These are phyloP conservation scores for Nephotettix cincticeps DNA, from an alignment of 1,140 invertebrate species.

Conservation along the genomic window DNA sequence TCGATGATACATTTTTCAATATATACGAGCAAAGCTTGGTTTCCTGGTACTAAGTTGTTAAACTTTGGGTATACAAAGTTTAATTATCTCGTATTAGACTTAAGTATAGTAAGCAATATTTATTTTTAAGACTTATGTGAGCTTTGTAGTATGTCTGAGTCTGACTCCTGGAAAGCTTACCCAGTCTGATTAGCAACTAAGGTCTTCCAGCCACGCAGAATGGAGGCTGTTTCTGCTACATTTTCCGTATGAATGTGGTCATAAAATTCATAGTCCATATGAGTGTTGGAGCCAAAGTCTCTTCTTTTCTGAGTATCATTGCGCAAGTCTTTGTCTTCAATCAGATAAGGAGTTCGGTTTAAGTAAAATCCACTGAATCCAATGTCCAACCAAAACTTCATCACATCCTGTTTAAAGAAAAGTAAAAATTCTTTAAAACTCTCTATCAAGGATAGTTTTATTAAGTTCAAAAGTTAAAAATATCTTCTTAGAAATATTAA, in stretches of 20 bases:
- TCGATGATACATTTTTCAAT: too few relatives aligned
- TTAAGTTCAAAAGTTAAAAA: too few relatives aligned
- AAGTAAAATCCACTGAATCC: constrained; percentile 72
- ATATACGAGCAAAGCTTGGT: too few relatives aligned
- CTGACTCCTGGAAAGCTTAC: constrained; percentile 37
- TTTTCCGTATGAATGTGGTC: constrained; percentile 65
- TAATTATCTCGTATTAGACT: too few relatives aligned
- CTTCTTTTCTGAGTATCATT: constrained; percentile 42
- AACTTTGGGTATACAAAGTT: too few relatives aligned
- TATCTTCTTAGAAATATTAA: too few relatives aligned
- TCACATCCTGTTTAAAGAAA: constrained; percentile 53
- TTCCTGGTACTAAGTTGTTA: too few relatives aligned
- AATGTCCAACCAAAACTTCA: constrained; percentile 62
- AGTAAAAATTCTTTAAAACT: too few relatives aligned
- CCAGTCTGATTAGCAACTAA: constrained; percentile 54
- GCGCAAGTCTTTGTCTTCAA: constrained; percentile 48
- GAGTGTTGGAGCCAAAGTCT: constrained; percentile 31
- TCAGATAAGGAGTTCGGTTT: constrained; percentile 55
- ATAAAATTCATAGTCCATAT: constrained; percentile 54
- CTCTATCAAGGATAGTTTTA: too few relatives aligned
- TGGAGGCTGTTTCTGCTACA: constrained; percentile 56
- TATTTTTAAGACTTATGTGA: too few relatives aligned
- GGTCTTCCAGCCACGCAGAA: constrained; percentile 60
- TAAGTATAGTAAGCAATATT: too few relatives aligned
- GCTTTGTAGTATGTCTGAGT: too few relatives aligned